A percentile compares a stretch with the other conserved stretches of the same genome.
These are phyloP conservation scores for Pungitius pungitius DNA, from an alignment of 2,113 vertebrate species.

Conservation along the genomic window DNA sequence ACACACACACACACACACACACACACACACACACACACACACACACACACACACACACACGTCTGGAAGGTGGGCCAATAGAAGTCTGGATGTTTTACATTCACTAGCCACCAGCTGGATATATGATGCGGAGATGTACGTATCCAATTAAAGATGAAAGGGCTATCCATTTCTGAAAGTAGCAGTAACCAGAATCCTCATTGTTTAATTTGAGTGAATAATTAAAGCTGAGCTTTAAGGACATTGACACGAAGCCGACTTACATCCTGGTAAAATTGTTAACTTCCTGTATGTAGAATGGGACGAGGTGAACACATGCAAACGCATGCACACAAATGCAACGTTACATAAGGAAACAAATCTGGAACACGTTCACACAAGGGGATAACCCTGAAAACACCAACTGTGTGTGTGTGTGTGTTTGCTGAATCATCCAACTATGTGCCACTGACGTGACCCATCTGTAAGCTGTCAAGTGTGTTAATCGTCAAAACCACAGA, in stretches of 20 bases:
- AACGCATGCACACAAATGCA: constrained; percentile 4
- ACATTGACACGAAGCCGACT: constrained; percentile 18
- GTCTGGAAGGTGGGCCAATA: too few species aligned
- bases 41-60: neutral
- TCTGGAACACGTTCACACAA: constrained; percentile 4
- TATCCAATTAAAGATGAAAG: constrained; percentile 32
- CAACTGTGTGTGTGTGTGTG: neutral
- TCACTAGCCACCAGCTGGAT: neutral
- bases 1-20: neutral
- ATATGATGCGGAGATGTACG: neutral
- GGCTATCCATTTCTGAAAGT: neutral
- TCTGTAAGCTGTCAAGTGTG: constrained; percentile 30
- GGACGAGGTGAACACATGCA: neutral
- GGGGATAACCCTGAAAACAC: constrained; percentile 18
- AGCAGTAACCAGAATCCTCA: constrained; percentile 22
- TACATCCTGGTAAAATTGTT: constrained; percentile 18
- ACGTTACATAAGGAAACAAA: constrained; percentile 38
- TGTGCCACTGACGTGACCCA: constrained; percentile 10
- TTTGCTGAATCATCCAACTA: constrained; percentile 21
- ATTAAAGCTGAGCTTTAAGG: constrained; percentile 54
- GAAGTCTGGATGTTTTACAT: neutral
- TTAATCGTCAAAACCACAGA: constrained; percentile 1
- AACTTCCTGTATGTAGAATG: constrained; percentile 8
- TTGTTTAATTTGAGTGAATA: constrained; percentile 35
- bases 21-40: constrained; percentile 28